Evolutionary conservation across 2,888 invertebrate genomes (phyloP), one percentile per base, ranked within the genome.

Genomic region (Galerucella nymphaeae): DNA sequence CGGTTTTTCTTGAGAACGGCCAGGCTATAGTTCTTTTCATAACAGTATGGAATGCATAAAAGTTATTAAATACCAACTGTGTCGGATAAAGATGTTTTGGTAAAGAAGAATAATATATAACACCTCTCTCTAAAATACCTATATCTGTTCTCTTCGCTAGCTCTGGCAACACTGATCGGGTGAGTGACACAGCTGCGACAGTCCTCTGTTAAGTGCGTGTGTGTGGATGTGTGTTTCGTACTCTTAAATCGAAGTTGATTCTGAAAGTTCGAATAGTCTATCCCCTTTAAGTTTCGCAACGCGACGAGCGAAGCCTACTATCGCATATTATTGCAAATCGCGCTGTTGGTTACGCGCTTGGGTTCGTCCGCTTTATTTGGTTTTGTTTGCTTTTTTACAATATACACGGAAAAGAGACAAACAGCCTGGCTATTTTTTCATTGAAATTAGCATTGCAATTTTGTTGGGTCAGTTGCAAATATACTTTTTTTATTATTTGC

Each of bases 161-260:
- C 42, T 62, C 18, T 62, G 61, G 61, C 61, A 62, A 62, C 61
- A 41, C 18, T 42, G 61, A 62, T 18, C 16, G 61, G 61, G 61
- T 62, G 61, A 62, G 61, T 62, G 61, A 62, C 61, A 62, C 61
- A 62, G 61, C 61, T 62, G 42, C 61, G 42, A 42, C 30, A 38
- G 16, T 42, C 18, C 9, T 1, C 30, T 38, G 30, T 38, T 58
- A 58, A 30, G n/a, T n/a, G 58, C 23, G 23, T 23, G 58, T 58
- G 58, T 58, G 61, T 62, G 18, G 18, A 41, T 42, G 16, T 38
- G 30, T 62, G 61, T 62, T 38, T 62, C n/a, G 6, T 50, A 16
- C 61, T 42, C 42, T 41, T 23, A 20, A 62, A 62, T 41, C 41
- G 41, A 41, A 20, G 61, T 42, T 18, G 61, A 62, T 62, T 62